Conservation (phyloP, 2,797 vertebrate species). For the Centroberyx gerrardi region DNA sequence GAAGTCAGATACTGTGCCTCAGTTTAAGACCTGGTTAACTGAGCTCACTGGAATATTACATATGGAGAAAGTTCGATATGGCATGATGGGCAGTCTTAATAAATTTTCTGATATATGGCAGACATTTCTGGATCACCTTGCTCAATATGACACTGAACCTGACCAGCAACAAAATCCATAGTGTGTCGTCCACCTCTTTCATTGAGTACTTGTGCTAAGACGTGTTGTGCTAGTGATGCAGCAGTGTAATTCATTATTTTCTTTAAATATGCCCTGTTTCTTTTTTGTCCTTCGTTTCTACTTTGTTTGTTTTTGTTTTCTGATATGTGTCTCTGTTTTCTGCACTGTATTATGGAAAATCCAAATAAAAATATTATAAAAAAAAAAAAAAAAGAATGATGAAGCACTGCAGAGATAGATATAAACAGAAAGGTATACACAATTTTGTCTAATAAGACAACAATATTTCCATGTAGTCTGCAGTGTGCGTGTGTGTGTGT, state of each 20-base stretch:
- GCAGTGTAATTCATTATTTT: not conserved
- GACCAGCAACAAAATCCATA: slow-evolving; percentile 1
- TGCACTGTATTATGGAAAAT: no score
- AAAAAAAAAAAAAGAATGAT: slow-evolving; percentile 9
- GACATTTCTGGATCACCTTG: no score
- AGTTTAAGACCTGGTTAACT: slow-evolving; percentile 4
- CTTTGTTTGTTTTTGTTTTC: not conserved
- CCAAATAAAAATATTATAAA: not conserved
- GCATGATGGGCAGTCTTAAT: no score
- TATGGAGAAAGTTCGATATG: not conserved
- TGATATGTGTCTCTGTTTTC: not conserved
- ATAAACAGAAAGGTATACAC: slow-evolving; percentile 33
- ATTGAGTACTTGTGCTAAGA: not conserved
- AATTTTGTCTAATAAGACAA: not conserved
- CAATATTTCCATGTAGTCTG: slow-evolving; percentile 1
- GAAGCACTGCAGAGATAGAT: slow-evolving; percentile 28
- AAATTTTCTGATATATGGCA: no score
- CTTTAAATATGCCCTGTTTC: not conserved
- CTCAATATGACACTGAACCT: not conserved
- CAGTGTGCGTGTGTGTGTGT: slow-evolving; percentile 14
- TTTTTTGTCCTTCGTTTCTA: not conserved
- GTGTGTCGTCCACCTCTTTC: not conserved
- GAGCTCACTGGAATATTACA: not conserved
- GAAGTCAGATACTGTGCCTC: slow-evolving; percentile 5
- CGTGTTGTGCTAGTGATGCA: not conserved